A percentile compares a stretch with the other conserved stretches of the same genome.
Evolutionary conservation across 2,113 vertebrate species (phyloP).

Genomic region (Cepphus grylle): DNA sequence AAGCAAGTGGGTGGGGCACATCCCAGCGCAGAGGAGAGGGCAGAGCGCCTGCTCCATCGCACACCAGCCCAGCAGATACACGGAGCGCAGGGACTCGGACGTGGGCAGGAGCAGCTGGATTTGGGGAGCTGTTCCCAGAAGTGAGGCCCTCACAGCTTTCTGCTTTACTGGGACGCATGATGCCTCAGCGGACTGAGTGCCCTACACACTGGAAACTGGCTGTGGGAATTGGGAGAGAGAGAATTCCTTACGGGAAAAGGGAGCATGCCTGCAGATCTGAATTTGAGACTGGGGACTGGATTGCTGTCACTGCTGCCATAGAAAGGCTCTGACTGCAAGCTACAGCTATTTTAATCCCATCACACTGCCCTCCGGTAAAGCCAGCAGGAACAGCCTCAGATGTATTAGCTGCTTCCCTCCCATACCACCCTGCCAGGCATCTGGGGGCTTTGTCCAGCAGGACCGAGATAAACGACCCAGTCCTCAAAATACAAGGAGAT

Average conservation of each 20-base stretch:
- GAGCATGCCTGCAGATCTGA: background rate
- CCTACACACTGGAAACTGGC: rapidly evolving
- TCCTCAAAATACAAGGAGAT: background rate
- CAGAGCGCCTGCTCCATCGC: background rate
- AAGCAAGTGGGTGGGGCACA: background rate
- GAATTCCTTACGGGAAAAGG: background rate
- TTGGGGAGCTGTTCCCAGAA: background rate
- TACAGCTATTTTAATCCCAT: background rate
- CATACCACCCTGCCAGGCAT: background rate
- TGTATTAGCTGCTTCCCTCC: background rate
- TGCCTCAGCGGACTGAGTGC: background rate
- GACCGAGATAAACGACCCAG: rapidly evolving
- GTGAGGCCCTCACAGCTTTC: background rate
- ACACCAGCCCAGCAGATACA: background rate
- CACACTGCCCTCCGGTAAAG: background rate
- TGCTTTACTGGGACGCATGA: background rate
- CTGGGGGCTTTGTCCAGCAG: background rate
- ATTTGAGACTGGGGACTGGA: background rate
- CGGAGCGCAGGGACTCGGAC: rapidly evolving
- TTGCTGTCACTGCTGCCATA: background rate
- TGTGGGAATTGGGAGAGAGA: background rate
- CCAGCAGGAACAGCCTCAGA: background rate
- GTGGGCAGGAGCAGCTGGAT: background rate
- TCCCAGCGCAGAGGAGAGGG: background rate
- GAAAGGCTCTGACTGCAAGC: background rate